Base-by-base conservation (phyloP, 2,113 vertebrate species). In the Nerophis lumbriciformis region DNA sequence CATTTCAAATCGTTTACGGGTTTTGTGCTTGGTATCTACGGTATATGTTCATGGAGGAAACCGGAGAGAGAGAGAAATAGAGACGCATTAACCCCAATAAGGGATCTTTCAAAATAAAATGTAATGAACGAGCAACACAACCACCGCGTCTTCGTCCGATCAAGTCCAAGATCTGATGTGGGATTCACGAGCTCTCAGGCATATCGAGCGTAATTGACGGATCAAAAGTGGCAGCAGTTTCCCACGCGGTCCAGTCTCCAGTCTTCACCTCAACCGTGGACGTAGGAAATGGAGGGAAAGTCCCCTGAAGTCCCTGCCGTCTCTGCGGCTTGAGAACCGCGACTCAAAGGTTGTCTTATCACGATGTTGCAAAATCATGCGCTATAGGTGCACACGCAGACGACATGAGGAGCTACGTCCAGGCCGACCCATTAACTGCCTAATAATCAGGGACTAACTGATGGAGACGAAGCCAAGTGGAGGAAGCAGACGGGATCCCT, bases 391-490 rank as follows among this genome's bases (percentile, higher is more conserved):
- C 12, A 21, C 2, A 52, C 15, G 60, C 35, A 62, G 39, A 59
- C 15, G 19, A 15, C 42, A 58, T 45, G 21, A 65, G 66, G 61
- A 64, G 54, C 66, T 61, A 51, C 19, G 48, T 9, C 56, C 11
- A 37, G 38, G 37, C 65, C n/a, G 65, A 62, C 85, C 80, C 72
- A 73, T 77, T 59, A 84, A 63, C 54, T 16, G 59, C 35, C 63
- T 79, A 78, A 76, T 71, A 77, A 81, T 68, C 45, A 56, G 54
- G 59, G 70, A 48, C 77, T 83, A 84, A 84, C 80, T 84, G 84
- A 87, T 84, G 75, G 76, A 83, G 81, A 86, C 83, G 75, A 71
- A 67, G 63, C 73, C 80, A 78, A 87, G 61, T 77, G 72, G 66
- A 66, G 77, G 82, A 76, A 80, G 80, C 75, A 76, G 80, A 78